Conservation (phyloP, 2,888 invertebrate species). For the Sturmia bella region DNA sequence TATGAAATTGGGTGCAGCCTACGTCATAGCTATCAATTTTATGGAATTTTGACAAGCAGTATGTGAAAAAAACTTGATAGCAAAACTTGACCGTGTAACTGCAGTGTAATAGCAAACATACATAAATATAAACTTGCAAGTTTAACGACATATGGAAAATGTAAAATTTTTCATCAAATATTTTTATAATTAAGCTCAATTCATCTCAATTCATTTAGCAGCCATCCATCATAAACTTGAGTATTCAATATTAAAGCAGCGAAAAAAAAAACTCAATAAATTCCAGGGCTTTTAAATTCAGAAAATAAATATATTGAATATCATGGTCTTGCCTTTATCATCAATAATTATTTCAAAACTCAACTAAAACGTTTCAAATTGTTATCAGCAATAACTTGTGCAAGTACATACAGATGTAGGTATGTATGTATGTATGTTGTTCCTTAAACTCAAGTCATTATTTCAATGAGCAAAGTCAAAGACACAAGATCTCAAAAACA, state of each 20-base stretch:
- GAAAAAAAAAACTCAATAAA: constrained; percentile 24
- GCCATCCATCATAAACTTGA: not conserved
- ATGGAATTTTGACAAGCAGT: too few relatives aligned
- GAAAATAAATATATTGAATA: constrained; percentile 34
- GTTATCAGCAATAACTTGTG: constrained; percentile 63
- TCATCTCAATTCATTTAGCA: not conserved
- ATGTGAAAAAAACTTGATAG: too few relatives aligned
- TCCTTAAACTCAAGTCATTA: constrained; percentile 21
- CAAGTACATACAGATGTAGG: too few relatives aligned
- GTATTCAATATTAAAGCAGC: not conserved
- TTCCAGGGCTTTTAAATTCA: not conserved
- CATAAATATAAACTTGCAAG: too few relatives aligned
- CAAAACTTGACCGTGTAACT: too few relatives aligned
- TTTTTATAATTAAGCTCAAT: too few relatives aligned
- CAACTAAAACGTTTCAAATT: constrained; percentile 22
- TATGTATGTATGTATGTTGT: not conserved
- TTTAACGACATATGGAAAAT: too few relatives aligned
- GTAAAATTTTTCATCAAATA: too few relatives aligned
- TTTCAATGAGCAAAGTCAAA: constrained; percentile 49
- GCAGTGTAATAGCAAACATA: too few relatives aligned
- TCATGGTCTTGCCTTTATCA: constrained; percentile 41
- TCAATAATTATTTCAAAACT: constrained; percentile 26
- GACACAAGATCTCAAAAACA: constrained; percentile 15
- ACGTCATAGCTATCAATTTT: too few relatives aligned
- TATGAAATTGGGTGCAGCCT: too few relatives aligned